Evolutionary conservation across 2,797 vertebrate species (phyloP), one percentile per base, ranked within the genome.

Genomic region (Okamejei kenojei): DNA sequence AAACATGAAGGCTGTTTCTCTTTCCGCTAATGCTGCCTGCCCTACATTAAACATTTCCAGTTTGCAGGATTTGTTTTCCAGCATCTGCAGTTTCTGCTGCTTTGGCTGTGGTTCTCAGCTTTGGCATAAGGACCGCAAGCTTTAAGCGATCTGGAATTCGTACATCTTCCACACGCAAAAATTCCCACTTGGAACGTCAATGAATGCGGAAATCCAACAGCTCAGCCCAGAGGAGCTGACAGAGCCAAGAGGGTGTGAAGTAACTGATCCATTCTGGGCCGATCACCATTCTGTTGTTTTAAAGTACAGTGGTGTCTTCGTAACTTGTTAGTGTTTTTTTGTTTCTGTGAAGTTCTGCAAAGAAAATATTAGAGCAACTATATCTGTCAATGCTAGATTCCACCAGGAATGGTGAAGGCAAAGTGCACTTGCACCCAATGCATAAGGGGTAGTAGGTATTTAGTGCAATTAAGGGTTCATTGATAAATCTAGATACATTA

Each of bases 181-280:
- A 35, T 88, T 68, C 61, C 65, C 84, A 88, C 68, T 68, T 88
- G 84, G 84, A 88, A 68, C 4, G 61, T 35, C 9, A 19, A 65
- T 15, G 6, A 65, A 68, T 65, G 84, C 65, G 84, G 84, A 88
- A 88, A 88, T 68, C 84, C 84, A 88, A 88, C 7, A 35, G 84
- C n/a, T 65, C 84, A 68, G 2, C 84, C 63, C 84, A 88, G 21
- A 88, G 84, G 84, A 88, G 17, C 17, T 35, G 84, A 68, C 17
- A 17, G 26, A 32, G 84, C 84, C 84, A 88, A 88, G 84, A 68
- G n/a, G n/a, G 10, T 63, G 82, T 86, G 61, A 32, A 63, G 82
- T n/a, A 86, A 86, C 82, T 7, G 11, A 32, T 63, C n/a, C 63
- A 17, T 68, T 88, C 61, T 88, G 84, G 61, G 9, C 38, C 35